Base-by-base conservation (phyloP, 2,797 vertebrate genomes). In the Euphonia xanthogaster region DNA sequence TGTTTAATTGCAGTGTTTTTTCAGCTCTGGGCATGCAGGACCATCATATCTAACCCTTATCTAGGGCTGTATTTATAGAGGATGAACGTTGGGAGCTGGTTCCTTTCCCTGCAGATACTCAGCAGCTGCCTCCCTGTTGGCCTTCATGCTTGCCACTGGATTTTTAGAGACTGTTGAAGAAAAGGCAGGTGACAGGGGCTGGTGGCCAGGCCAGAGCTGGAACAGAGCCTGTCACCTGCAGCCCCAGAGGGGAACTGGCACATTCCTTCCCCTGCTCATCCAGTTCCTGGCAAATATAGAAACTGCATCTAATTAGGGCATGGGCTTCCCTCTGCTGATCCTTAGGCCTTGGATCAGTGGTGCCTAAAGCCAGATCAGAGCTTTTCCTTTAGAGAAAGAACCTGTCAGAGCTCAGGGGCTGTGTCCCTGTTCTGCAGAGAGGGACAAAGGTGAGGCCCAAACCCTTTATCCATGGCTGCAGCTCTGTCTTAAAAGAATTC, bases 161-260 rank as follows among this genome's bases (percentile, higher is more conserved):
- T 71, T 78, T 42, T 8, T 1, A 35, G 19, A 50, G 48, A 0
- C 14, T 0, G 14, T 55, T 83, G 68, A 63, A 45, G 61, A 51
- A 88, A 2, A 88, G 47, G 55, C 44, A 30, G 37, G n/a, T 61
- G 18, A 33, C 54, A 71, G 67, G 82, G 82, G 81, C 68, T 44
- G 16, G 35, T 94, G 93, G 60, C 80, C 78, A 61, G 78, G 45
- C 9, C 57, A n/a, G 27, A 51, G 83, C 80, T 86, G 92, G 62
- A 65, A 6, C 84, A n/a, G 45, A 53, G 89, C 35, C 91, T 88
- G 58, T 60, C 93, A 73, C 85, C 89, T 95, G 45, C 60, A 48
- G 75, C 76, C 97, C 88, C 94, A n/a, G 73, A 94, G 81, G 73
- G 83, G 83, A 86, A 23, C 93, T 96, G 93, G 42, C 90, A 97